phyloP scores from a whole-genome alignment of 2,113 vertebrate genomes.

The Mola mola region DNA sequence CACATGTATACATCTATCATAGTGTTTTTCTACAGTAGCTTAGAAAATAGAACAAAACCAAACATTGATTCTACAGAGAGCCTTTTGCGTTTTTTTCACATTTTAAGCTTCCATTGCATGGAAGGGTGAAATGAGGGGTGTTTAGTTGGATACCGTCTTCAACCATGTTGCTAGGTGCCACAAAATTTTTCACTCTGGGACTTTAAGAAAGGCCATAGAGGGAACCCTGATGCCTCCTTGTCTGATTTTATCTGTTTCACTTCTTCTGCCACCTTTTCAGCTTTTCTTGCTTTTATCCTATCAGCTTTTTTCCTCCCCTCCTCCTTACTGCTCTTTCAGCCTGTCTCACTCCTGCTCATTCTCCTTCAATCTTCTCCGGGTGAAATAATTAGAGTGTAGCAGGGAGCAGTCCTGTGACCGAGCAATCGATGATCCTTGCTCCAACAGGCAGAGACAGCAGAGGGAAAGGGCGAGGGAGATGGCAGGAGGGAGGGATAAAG shows the following conservation, averaged over 20 bases:
- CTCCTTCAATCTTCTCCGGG: slow-evolving; percentile 60
- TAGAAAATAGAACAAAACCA: too few relatives aligned
- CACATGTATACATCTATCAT: too few relatives aligned
- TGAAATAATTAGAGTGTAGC: slow-evolving; percentile 77
- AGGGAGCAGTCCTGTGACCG: slow-evolving; percentile 65
- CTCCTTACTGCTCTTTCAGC: background rate
- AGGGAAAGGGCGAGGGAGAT: slow-evolving; percentile 21
- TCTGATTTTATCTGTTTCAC: slow-evolving; percentile 24
- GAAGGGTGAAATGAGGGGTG: background rate
- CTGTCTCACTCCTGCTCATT: slow-evolving; percentile 12
- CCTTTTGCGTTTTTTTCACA: too few relatives aligned
- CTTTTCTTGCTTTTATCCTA: slow-evolving; percentile 13
- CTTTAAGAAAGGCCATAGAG: slow-evolving; percentile 6
- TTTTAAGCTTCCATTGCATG: background rate
- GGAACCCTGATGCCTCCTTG: slow-evolving; percentile 5
- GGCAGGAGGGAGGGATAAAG: slow-evolving; percentile 20
- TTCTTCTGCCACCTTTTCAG: slow-evolving; percentile 12
- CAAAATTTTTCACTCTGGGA: background rate
- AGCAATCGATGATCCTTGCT: slow-evolving; percentile 73
- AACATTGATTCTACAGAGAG: too few relatives aligned
- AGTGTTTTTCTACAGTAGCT: too few relatives aligned
- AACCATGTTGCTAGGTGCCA: background rate
- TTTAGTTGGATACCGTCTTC: background rate
- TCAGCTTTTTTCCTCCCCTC: slow-evolving; percentile 28
- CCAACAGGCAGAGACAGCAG: slow-evolving; percentile 58